Evolutionary conservation across 2,113 vertebrate species (phyloP).

Genomic region (Antidorcas marsupialis): DNA sequence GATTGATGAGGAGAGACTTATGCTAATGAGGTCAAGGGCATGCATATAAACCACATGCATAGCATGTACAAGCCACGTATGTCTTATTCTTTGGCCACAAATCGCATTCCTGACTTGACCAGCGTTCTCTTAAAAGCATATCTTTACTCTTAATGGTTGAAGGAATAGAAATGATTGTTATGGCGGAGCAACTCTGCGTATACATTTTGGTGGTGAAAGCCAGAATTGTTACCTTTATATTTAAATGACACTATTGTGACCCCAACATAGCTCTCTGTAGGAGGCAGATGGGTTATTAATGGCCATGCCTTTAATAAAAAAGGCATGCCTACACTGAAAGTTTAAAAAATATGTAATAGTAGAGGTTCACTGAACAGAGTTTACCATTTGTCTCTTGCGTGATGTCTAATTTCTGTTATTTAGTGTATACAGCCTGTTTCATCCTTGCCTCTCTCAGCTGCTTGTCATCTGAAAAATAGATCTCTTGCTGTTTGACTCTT

Average conservation of each 20-base stretch:
- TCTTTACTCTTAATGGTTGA: neutral
- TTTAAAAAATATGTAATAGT: constrained; percentile 23
- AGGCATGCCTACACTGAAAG: neutral
- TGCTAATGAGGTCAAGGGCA: neutral
- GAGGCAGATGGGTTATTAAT: constrained; percentile 45
- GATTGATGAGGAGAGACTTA: neutral
- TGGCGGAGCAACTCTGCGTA: neutral
- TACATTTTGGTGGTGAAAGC: neutral
- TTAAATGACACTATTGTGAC: neutral
- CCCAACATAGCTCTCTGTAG: neutral
- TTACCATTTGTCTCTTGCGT: constrained; percentile 14
- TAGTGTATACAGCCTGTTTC: neutral
- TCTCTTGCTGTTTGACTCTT: neutral
- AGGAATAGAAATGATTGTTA: neutral
- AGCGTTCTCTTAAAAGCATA: neutral
- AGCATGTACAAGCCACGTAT: neutral
- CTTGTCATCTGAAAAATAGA: constrained; percentile 10
- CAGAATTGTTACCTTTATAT: constrained; percentile 13
- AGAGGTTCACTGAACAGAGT: constrained; percentile 34
- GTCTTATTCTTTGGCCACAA: neutral
- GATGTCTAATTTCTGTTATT: constrained; percentile 39
- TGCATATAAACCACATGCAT: neutral
- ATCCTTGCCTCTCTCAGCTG: neutral
- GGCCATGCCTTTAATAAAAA: neutral
- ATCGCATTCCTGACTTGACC: neutral